phyloP scores from a whole-genome alignment of 2,888 invertebrate species.

The Gari tellinella region DNA sequence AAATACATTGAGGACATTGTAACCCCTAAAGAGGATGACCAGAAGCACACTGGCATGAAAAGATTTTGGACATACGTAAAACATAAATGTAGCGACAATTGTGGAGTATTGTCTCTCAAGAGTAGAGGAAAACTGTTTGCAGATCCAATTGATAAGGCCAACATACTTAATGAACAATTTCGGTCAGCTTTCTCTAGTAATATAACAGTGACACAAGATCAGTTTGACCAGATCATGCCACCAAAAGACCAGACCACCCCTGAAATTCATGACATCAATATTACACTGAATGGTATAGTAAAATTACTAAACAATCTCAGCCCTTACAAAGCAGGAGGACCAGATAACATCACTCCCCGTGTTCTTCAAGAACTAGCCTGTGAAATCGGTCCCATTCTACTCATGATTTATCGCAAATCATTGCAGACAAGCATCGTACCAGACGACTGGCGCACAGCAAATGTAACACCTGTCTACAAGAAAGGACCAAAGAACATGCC shows the following conservation, averaged over 20 bases:
- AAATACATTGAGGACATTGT: too few relatives aligned
- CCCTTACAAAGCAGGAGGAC: not conserved
- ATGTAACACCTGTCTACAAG: not conserved
- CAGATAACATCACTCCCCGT: not conserved
- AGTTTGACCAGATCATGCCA: not conserved
- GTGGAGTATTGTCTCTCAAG: too few relatives aligned
- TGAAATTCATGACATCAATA: not conserved
- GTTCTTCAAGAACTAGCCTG: too few relatives aligned
- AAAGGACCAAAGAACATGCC: not conserved
- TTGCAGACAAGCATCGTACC: not conserved
- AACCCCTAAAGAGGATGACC: not conserved
- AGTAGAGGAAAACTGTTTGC: too few relatives aligned
- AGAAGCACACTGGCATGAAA: not conserved
- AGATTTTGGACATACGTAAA: slow-evolving; percentile 26
- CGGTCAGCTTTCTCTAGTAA: not conserved
- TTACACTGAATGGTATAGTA: not conserved
- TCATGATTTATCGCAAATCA: too few relatives aligned
- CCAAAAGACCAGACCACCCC: not conserved
- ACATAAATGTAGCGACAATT: too few relatives aligned
- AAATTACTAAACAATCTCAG: not conserved
- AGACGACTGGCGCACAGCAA: not conserved
- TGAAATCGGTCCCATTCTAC: too few relatives aligned
- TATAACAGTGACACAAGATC: not conserved
- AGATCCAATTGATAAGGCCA: too few relatives aligned
- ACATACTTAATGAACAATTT: too few relatives aligned